Evolutionary conservation across 2,797 vertebrate genomes (phyloP), one percentile per base, ranked within the genome.

Genomic region (Ctenopoma kingsleyae): DNA sequence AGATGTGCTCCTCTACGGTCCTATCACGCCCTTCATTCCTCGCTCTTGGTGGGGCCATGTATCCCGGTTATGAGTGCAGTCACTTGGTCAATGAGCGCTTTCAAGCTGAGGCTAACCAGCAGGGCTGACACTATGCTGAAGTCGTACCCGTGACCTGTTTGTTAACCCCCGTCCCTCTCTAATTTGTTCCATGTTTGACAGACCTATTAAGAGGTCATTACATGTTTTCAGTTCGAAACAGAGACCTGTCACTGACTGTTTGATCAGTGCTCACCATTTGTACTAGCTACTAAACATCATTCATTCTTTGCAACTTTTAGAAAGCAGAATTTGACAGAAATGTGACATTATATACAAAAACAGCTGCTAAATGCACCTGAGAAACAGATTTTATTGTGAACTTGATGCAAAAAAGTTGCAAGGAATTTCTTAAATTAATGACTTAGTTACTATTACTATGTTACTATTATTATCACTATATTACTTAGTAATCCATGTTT

Each of bases 151-250:
- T 80, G 76, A 88, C 86, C 81, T 3, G 63, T 66, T 73, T 43
- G 67, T 67, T 82, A 32, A 84, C 25, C 85, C 80, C 53, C 20
- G 54, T 62, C 69, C 76, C 81, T 81, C 72, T 9, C 75, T 91
- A 90, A 91, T 90, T 84, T 76, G 74, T 86, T 88, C 89, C 90
- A 90, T 82, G 81, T 89, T 91, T 86, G 87, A 91, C 88, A 72
- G 72, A 75, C 59, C 78, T 73, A 81, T 86, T 87, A 86, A 76
- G 81, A 80, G 75, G 78, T 89, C 83, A 82, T 85, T 85, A 73
- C 52, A 69, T 70, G 72, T 85, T 87, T 76, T 69, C 62, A 13
- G 54, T 74, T 62, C 69, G 53, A 74, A 63, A 43, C 1, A 8
- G 61, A 79, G 48, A 67, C 54, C 53, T 19, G 40, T 76, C 82